These are phyloP conservation scores for Sitophilus oryzae DNA, from an alignment of 1,140 invertebrate species.

Conservation along the genomic window DNA sequence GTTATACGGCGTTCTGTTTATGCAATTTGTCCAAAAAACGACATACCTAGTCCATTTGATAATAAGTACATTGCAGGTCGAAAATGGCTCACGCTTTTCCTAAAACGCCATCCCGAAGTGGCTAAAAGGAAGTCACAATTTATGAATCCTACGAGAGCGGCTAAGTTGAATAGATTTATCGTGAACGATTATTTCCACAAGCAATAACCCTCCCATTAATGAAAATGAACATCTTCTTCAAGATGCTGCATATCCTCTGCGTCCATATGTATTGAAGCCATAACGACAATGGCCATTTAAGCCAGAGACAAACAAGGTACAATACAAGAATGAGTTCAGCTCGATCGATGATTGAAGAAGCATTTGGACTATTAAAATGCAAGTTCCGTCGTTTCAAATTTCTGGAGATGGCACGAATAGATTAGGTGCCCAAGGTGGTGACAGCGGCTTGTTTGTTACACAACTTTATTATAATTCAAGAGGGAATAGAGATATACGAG, in stretches of 20 bases:
- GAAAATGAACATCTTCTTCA: constrained; percentile 1
- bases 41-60: too few relatives aligned
- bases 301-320: neutral
- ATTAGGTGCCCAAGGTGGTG: neutral
- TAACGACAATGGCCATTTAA: constrained; percentile 3
- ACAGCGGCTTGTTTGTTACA: constrained; percentile 2
- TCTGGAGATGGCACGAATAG: constrained; percentile 1
- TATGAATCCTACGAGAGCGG: too few relatives aligned
- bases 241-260: neutral
- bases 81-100: too few relatives aligned
- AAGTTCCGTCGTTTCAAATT: constrained; percentile 2
- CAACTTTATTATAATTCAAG: constrained; percentile 1
- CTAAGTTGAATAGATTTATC: too few relatives aligned
- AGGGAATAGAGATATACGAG: neutral
- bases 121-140: too few relatives aligned
- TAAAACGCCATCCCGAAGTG: too few relatives aligned
- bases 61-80: too few relatives aligned
- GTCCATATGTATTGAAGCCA: neutral
- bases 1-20: too few relatives aligned
- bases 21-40: too few relatives aligned
- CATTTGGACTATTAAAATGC: constrained; percentile 6
- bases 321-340: constrained; percentile 2
- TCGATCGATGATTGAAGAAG: constrained; percentile 1
- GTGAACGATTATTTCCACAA: too few relatives aligned
- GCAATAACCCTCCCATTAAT: neutral